Conservation (phyloP, 2,797 vertebrate species). For the Pipistrellus nathusii region DNA sequence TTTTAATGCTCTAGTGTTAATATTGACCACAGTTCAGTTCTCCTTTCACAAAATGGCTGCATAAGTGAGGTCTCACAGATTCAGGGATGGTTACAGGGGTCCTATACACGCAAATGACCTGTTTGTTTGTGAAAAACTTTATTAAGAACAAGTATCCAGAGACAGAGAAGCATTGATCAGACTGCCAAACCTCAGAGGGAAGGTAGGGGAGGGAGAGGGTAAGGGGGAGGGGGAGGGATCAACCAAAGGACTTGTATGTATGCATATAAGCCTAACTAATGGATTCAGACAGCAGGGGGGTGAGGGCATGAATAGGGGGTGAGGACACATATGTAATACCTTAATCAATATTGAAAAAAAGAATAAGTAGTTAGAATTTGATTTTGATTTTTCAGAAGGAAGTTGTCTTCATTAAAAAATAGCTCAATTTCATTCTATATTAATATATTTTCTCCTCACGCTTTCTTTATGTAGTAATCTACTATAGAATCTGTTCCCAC, state of each 20-base stretch:
- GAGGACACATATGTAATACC: too few relatives aligned
- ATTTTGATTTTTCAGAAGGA: constrained; percentile 1
- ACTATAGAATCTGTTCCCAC: constrained; percentile 66
- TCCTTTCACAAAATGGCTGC: constrained; percentile 57
- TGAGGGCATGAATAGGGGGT: too few relatives aligned
- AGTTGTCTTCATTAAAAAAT: constrained; percentile 6
- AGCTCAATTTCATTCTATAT: not conserved
- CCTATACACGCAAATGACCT: not conserved
- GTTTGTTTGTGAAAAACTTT: not conserved
- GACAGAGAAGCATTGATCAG: too few relatives aligned
- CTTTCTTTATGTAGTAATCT: constrained; percentile 56
- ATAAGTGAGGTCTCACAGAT: constrained; percentile 61
- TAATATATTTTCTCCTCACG: not conserved
- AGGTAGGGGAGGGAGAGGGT: too few relatives aligned
- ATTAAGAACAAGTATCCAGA: constrained; percentile 46
- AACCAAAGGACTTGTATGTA: too few relatives aligned
- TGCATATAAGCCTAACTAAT: too few relatives aligned
- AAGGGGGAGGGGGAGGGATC: too few relatives aligned
- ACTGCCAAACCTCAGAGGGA: too few relatives aligned
- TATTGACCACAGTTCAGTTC: not conserved
- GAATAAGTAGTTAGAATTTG: constrained; percentile 15
- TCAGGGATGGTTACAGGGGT: not conserved
- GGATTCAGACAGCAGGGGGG: too few relatives aligned
- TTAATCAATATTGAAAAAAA: too few relatives aligned
- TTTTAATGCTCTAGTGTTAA: not conserved